These are phyloP conservation scores for Bradysia coprophila DNA, from an alignment of 1,140 invertebrate genomes.

Conservation along the genomic window DNA sequence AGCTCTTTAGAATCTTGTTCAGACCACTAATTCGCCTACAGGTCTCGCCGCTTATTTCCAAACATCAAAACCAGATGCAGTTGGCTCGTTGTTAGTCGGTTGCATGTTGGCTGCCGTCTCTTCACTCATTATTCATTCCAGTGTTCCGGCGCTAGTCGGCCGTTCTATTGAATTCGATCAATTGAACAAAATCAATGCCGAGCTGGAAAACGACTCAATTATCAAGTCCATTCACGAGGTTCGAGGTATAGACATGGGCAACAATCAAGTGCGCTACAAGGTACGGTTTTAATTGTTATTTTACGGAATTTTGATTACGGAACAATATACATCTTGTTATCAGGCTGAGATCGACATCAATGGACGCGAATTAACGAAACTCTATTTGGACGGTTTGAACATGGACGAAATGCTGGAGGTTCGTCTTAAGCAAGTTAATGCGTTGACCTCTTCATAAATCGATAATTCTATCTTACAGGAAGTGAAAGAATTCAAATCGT, in stretches of 20 bases:
- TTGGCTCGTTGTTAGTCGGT: constrained; percentile 68
- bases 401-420: constrained; percentile 50
- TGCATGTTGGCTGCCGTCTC: constrained; percentile 59
- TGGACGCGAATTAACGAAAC: constrained; percentile 61
- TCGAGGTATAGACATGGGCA: constrained; percentile 80
- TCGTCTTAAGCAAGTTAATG: constrained; percentile 8
- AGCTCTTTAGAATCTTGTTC: too few species aligned
- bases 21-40: too few species aligned
- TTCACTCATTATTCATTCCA: constrained; percentile 71
- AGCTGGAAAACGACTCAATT: constrained; percentile 68
- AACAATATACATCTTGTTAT: too few species aligned
- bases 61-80: constrained; percentile 52
- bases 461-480: constrained; percentile 31
- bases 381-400: constrained; percentile 63
- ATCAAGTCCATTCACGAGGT: constrained; percentile 75
- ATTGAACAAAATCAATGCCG: constrained; percentile 55
- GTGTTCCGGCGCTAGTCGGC: constrained; percentile 61
- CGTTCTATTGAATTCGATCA: constrained; percentile 60
- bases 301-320: too few species aligned
- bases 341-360: constrained; percentile 85
- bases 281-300: too few species aligned
- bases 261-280: constrained; percentile 60
- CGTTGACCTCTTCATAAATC: constrained; percentile 7
- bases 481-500: constrained; percentile 47
- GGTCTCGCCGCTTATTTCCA: constrained; percentile 39